phyloP scores from a whole-genome alignment of 2,888 invertebrate genomes.

The Cerceris ruficornis region DNA sequence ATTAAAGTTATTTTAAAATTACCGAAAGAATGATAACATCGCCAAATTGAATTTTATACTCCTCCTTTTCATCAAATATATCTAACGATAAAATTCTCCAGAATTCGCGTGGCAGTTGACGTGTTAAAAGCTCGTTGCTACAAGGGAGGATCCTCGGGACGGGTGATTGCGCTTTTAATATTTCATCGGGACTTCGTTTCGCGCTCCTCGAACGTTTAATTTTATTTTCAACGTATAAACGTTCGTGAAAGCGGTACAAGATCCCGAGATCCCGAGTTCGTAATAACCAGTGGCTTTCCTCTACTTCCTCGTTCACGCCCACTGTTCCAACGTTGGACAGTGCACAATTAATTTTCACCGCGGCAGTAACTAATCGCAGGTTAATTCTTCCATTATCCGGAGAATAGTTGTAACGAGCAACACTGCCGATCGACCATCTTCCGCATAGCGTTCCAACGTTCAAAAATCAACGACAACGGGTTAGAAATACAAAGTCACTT shows the following conservation, averaged over 20 bases:
- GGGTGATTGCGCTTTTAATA: slow-evolving; percentile 31
- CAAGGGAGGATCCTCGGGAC: too few relatives aligned
- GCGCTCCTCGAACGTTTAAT: slow-evolving; percentile 32
- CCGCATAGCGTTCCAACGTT: background rate
- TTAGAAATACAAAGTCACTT: background rate
- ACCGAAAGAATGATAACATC: too few relatives aligned
- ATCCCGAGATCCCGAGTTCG: slow-evolving; percentile 32
- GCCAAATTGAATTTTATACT: too few relatives aligned
- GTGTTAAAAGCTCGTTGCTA: too few relatives aligned
- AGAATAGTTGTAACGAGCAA: background rate
- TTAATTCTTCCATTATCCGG: slow-evolving; percentile 37
- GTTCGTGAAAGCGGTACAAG: slow-evolving; percentile 44
- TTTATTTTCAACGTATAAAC: slow-evolving; percentile 32
- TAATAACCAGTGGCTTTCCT: slow-evolving; percentile 58
- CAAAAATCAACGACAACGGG: background rate
- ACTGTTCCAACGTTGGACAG: slow-evolving; percentile 47
- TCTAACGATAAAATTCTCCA: too few relatives aligned
- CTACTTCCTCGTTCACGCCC: slow-evolving; percentile 60
- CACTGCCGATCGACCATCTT: background rate
- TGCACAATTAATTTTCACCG: slow-evolving; percentile 56
- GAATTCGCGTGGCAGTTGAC: too few relatives aligned
- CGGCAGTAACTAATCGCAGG: slow-evolving; percentile 49
- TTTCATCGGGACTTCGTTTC: slow-evolving; percentile 33
- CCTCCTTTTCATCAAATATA: too few relatives aligned
- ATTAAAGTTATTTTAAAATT: too few relatives aligned